These are phyloP conservation scores for Loris lydekkerianus DNA, from an alignment of 2,797 vertebrate species.

Conservation along the genomic window DNA sequence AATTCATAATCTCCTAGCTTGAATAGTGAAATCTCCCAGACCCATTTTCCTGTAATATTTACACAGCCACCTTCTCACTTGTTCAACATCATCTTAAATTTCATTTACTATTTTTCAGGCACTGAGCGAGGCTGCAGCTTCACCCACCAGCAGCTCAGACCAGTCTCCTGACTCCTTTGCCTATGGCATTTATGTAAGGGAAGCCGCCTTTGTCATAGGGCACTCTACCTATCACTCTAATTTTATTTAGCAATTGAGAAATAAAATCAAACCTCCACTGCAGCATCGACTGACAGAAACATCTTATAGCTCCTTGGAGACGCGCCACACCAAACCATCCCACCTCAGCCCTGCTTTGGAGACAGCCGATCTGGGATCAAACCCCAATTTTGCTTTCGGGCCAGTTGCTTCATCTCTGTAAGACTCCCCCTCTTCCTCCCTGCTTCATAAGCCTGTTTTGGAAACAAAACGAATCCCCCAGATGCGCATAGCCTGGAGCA, in stretches of 20 bases:
- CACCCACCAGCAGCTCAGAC: fast-evolving
- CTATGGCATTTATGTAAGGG: neutral
- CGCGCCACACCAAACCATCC: neutral
- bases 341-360: neutral
- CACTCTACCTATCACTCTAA: neutral
- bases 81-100: neutral
- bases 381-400: neutral
- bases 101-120: neutral
- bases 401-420: neutral
- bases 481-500: neutral
- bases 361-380: neutral
- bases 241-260: neutral
- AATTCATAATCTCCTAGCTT: neutral
- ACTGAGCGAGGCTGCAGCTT: neutral
- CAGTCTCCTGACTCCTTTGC: too few species aligned
- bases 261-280: neutral
- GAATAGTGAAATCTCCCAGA: neutral
- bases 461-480: neutral
- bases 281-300: neutral
- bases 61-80: neutral
- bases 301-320: neutral
- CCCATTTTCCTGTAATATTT: neutral
- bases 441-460: neutral
- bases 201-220: neutral
- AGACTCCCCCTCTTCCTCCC: neutral